Evolutionary conservation across 1,140 invertebrate genomes (phyloP), one percentile per base, ranked within the genome.

Genomic region (Oryctes rhinoceros): DNA sequence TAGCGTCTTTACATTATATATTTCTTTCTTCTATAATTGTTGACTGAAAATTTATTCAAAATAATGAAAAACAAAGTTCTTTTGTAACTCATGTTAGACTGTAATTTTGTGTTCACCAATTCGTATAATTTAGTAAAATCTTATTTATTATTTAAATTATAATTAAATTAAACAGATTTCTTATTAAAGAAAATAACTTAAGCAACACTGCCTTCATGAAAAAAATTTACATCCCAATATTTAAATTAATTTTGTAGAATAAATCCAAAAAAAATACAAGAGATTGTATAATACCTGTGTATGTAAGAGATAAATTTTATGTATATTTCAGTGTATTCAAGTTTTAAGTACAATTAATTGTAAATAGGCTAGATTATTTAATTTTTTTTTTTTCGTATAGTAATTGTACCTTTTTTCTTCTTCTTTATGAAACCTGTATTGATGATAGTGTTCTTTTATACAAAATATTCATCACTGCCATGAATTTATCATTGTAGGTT

Each of bases 101-200:
- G 75, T 76, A 76, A 76, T 47, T 76, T 76, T 76, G 75, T 76
- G 75, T 76, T 76, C 75, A 76, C 37, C 47, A 48, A 76, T 76
- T 76, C 18, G 75, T 76, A n/a, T 47, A 76, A 24, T 76, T 76
- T 47, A 49, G 37, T 76, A 47, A 49, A 44, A 76, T 71, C 65
- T 76, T 76, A 76, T 76, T 76, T 76, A 76, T 76, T 76, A 47
- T 47, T 47, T 76, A 76, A 76, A 76, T 76, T 76, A 76, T 76
- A 71, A 76, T 76, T 76, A 76, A 76, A 76, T 76, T 76, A 76
- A 76, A 47, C 18, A 48, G 18, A 76, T 76, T 39, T 71, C 53
- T 71, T 35, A 35, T 71, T 71, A 71, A 71, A 35, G 20, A 39
- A 47, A 24, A 39, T 76, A 76, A 44, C 39, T 76, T 76, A 44